A percentile compares a stretch with the other conserved stretches of the same genome.
Evolutionary conservation across 2,888 invertebrate genomes (phyloP).

Genomic region (Polyploca ridens): DNA sequence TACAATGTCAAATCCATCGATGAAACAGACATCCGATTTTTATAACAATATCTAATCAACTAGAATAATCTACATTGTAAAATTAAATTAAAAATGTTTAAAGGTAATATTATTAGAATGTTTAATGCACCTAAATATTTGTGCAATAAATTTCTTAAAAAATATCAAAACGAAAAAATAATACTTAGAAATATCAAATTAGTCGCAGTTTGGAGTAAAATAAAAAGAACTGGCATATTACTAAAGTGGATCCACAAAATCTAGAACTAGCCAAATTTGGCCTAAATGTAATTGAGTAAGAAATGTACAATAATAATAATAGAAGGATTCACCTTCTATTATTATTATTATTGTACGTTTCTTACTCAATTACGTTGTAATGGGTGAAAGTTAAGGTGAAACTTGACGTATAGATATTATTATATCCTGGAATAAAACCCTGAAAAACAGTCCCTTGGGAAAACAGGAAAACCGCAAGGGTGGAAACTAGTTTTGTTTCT

Average conservation of each 20-base stretch:
- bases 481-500: no score
- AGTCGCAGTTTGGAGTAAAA: neutral
- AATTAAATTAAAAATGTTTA: neutral
- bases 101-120: neutral
- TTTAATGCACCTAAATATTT: neutral
- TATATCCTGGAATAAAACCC: no score
- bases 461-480: no score
- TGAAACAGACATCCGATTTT: neutral
- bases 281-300: no score
- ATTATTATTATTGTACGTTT: no score
- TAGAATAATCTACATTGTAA: neutral
- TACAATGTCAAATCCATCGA: neutral
- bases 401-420: no score
- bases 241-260: neutral
- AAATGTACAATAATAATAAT: no score
- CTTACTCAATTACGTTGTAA: no score
- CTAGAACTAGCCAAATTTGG: neutral
- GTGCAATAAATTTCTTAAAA: neutral
- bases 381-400: no score
- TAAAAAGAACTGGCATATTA: neutral
- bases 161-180: neutral
- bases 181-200: slow-evolving; percentile 1
- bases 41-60: neutral
- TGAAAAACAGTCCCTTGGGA: no score
- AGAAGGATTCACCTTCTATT: no score